Base-by-base conservation (phyloP, 2,113 vertebrate species). In the Phaethornis superciliosus region DNA sequence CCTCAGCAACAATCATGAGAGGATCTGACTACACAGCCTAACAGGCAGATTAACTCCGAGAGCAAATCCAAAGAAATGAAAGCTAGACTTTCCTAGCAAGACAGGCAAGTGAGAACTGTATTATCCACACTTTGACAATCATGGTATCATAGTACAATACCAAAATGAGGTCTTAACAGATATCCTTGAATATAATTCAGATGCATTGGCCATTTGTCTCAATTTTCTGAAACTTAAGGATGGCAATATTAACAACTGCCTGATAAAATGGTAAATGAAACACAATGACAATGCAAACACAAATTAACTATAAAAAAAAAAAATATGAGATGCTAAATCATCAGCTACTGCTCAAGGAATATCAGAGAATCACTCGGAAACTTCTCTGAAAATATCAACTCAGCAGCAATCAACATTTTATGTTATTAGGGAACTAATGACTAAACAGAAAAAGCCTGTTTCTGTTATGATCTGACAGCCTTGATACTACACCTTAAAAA, bases 311-410 rank as follows among this genome's bases (percentile, higher is more conserved):
- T 40, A 74, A 86, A 74, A 37, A 92, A 51, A 9, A 40, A n/a
- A n/a, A n/a, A n/a, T 20, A 35, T 60, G 3, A 60, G 23, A 32
- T 12, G 17, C 10, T 33, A 81, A 55, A 71, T 44, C 0, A 0
- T 28, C 52, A 65, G 15, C 54, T 68, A 26, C 30, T 63, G 18
- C 16, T 56, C 32, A 44, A 76, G 33, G 63, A 81, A 60, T 17
- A 55, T 24, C 33, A 71, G 21, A 71, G 12, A 60, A 81, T 22
- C 49, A 52, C 26, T 51, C 47, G 8, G 40, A 85, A 81, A 22
- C 7, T 12, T 64, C 28, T 33, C 47, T 9, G 9, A 90, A 92
- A 85, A 40, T 7, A 68, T 3, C 21, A 81, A 54, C 6, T 54
- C 17, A 85, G 37, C 37, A 81, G 76, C 19, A 74, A 70, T 18